Base-by-base conservation (phyloP, 2,797 vertebrate species). In the Phoeniculus purpureus region DNA sequence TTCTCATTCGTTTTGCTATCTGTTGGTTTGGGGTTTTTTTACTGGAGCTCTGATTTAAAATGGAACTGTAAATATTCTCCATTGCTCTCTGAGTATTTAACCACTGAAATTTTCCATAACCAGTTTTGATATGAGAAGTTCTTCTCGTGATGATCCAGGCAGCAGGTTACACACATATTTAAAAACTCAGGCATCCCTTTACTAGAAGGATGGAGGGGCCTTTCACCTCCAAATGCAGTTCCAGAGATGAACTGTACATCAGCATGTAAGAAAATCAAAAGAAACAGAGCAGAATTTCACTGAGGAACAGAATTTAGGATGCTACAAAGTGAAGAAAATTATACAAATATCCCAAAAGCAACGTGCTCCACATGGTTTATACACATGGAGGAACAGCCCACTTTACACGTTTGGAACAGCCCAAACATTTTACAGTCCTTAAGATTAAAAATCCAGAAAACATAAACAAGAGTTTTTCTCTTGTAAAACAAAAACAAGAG, bases 11-110 rank as follows among this genome's bases (percentile, higher is more conserved):
- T 93, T 94, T 68, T 25, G 23, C n/a, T 92, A 31, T 70, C 90
- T 89, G 52, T 43, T 43, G 43, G 43, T 43, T 43, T 37, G 37
- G 43, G 43, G 10, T 64, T 81, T 87, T 92, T 95, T 62, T 66
- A 93, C 94, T 15, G 14, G 37, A 74, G 81, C 65, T 68, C 60
- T 85, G 94, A 95, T 94, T 95, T 96, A 85, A 96, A 96, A 94
- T 92, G 86, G 82, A 94, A 79, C 87, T 76, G 31, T 82, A 93
- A 89, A 83, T 70, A 87, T 71, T 88, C 87, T 94, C 94, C 86
- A 80, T 87, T 60, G 82, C 66, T 87, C 68, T 79, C 73, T 81
- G 64, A 92, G 90, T 91, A 86, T 90, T 96, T 81, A 96, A 95
- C 81, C 92, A 88, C 89, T 91, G 81, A 95, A 85, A 95, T 95